Conservation (phyloP, 2,888 invertebrate species). For the Agrotis clavis region DNA sequence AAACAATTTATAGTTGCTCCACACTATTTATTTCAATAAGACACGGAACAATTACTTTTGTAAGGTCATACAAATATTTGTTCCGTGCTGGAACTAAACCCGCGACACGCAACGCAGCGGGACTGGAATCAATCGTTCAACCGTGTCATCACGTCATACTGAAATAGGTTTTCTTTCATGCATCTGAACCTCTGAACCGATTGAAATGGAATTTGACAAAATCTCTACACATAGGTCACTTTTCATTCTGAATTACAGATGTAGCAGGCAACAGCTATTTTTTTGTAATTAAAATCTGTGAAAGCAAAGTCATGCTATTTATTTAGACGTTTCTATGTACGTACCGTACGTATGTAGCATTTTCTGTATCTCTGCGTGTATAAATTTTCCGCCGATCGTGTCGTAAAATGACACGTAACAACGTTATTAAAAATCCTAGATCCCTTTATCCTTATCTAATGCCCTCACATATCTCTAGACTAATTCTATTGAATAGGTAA, state of each 20-base stretch:
- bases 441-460: constrained; percentile 47
- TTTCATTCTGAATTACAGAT: neutral
- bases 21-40: too few relatives aligned
- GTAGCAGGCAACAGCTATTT: neutral
- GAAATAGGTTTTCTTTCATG: too few relatives aligned
- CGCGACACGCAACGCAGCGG: too few relatives aligned
- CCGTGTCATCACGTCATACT: too few relatives aligned
- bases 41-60: too few relatives aligned
- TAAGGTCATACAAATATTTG: too few relatives aligned
- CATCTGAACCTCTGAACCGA: neutral
- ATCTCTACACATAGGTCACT: neutral
- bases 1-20: too few relatives aligned
- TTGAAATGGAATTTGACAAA: neutral
- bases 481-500: constrained; percentile 22
- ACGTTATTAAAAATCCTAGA: constrained; percentile 59
- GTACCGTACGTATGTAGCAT: constrained; percentile 10
- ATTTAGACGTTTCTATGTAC: constrained; percentile 8
- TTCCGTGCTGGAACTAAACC: too few relatives aligned
- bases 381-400: constrained; percentile 39
- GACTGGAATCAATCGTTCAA: too few relatives aligned
- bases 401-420: constrained; percentile 36
- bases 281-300: neutral
- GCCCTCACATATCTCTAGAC: constrained; percentile 4
- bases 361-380: constrained; percentile 23
- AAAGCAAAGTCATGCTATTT: constrained; percentile 13